phyloP scores from a whole-genome alignment of 2,113 vertebrate species.

The Laticauda laticaudata region DNA sequence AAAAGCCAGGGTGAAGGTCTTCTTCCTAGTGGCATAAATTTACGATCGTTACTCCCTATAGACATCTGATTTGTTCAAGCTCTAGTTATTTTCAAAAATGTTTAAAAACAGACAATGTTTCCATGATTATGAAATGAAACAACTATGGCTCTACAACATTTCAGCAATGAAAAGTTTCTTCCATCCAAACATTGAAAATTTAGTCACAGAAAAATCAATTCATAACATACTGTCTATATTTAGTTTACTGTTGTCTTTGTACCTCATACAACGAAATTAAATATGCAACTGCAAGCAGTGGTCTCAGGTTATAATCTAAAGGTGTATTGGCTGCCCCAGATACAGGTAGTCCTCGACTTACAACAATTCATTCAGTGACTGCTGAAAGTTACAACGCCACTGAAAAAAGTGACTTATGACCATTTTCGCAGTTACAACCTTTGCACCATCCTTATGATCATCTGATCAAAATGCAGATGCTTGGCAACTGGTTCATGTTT shows the following conservation, averaged over 20 bases:
- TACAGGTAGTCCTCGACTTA: neutral
- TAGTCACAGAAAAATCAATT: neutral
- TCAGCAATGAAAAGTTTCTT: neutral
- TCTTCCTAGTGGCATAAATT: neutral
- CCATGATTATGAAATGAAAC: neutral
- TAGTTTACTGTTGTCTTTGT: too few species aligned
- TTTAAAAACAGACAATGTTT: neutral
- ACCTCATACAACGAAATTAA: too few species aligned
- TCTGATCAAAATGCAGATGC: neutral
- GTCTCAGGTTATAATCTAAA: neutral
- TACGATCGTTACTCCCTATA: neutral
- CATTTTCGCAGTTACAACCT: neutral
- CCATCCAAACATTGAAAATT: neutral
- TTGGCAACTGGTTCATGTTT: neutral
- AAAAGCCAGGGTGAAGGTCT: neutral
- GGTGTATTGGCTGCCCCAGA: neutral
- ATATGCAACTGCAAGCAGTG: neutral
- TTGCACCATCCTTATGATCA: neutral
- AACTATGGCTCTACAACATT: neutral
- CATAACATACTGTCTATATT: neutral
- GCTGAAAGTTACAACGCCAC: neutral
- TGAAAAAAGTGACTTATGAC: neutral
- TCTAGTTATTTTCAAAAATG: neutral
- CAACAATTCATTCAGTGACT: neutral
- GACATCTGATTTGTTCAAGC: neutral